A percentile compares a stretch with the other conserved stretches of the same genome.
Evolutionary conservation across 1,140 invertebrate genomes (phyloP).

Genomic region (Rhopalosiphum padi): DNA sequence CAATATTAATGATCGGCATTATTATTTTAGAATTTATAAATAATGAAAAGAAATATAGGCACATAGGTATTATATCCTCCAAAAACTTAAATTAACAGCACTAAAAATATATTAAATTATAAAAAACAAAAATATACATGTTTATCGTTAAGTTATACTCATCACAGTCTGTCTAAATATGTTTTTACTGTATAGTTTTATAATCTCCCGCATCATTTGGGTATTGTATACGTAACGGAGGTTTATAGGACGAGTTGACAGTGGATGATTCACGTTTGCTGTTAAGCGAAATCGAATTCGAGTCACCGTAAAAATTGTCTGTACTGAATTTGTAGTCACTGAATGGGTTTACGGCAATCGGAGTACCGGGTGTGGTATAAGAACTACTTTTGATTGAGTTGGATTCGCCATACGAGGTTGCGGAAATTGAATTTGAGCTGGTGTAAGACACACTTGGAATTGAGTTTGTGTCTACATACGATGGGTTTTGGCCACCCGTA

Average conservation of each 20-base stretch:
- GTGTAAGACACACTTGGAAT: background rate
- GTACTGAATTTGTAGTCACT: background rate
- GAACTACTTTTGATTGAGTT: constrained; percentile 19
- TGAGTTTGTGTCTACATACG: background rate
- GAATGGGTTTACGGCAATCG: background rate
- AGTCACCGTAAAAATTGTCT: background rate
- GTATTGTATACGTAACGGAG: background rate
- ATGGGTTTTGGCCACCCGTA: background rate
- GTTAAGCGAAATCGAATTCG: background rate
- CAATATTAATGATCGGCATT: background rate
- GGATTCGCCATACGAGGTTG: background rate
- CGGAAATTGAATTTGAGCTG: background rate
- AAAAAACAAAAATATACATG: background rate
- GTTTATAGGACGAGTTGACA: background rate
- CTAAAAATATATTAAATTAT: background rate
- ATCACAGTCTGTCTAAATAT: background rate
- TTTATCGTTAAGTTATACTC: background rate
- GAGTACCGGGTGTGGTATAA: background rate
- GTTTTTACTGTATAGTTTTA: background rate
- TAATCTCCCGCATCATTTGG: background rate
- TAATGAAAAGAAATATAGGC: background rate
- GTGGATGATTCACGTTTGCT: background rate
- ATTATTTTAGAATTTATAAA: background rate
- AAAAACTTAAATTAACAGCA: background rate
- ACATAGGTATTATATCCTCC: background rate